phyloP scores from a whole-genome alignment of 2,888 invertebrate species.

The Mesorhabditis spiculigera region DNA sequence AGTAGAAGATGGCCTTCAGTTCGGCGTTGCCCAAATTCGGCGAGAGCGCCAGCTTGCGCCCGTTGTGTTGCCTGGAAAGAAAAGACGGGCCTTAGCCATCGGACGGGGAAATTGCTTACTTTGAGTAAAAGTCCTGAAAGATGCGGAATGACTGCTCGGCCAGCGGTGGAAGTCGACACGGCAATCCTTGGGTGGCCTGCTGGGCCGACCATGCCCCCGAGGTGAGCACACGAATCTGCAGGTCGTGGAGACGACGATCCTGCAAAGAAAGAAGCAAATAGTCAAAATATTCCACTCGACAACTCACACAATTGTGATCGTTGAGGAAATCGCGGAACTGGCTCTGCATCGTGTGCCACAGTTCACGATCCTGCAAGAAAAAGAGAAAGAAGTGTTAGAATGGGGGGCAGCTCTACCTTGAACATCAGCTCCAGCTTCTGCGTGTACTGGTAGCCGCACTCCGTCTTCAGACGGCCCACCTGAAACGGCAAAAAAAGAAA shows the following conservation, averaged over 20 bases:
- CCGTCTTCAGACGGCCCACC: conserved; percentile 8
- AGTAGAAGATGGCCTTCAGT: conserved; percentile 91
- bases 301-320: too few species aligned
- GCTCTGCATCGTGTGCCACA: conserved; percentile 96
- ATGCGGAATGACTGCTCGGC: not conserved
- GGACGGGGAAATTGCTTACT: not conserved
- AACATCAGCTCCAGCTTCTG: conserved; percentile 99
- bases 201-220: conserved; percentile 94
- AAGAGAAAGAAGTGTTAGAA: too few species aligned
- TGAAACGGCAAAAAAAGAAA: not conserved
- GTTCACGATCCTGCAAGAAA: conserved; percentile 69
- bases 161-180: conserved; percentile 87
- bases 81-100: conserved; percentile 5
- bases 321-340: conserved; percentile 73
- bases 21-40: conserved; percentile 96
- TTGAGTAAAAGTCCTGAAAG: conserved; percentile 1
- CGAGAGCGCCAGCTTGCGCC: conserved; percentile 90
- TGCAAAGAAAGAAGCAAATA: not conserved
- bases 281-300: not conserved
- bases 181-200: conserved; percentile 75
- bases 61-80: conserved; percentile 88
- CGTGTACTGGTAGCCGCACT: conserved; percentile 98
- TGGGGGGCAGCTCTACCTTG: conserved; percentile 23
- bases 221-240: conserved; percentile 92
- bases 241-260: conserved; percentile 66